Evolutionary conservation across 2,888 invertebrate genomes (phyloP).

Genomic region (Rhingia campestris): DNA sequence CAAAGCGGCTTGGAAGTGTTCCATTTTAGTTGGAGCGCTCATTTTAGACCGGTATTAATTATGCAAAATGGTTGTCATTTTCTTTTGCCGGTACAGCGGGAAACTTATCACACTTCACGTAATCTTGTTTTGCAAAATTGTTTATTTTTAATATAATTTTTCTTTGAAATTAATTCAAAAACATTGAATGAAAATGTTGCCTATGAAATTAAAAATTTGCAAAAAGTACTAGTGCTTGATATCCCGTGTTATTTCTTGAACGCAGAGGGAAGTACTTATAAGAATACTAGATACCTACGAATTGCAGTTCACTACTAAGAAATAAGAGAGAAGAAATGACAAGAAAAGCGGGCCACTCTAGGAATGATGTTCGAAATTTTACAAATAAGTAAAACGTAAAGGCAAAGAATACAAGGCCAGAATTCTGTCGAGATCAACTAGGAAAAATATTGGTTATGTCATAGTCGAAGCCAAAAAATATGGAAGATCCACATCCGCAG

Average conservation of each 20-base stretch:
- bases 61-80: slow-evolving; percentile 19
- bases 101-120: slow-evolving; percentile 25
- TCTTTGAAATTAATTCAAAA: neutral
- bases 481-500: too few species aligned
- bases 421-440: too few species aligned
- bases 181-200: neutral
- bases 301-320: neutral
- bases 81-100: slow-evolving; percentile 29
- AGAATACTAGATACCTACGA: neutral
- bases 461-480: too few species aligned
- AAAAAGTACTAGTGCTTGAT: neutral
- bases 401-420: too few species aligned
- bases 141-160: neutral
- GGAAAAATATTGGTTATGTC: too few species aligned
- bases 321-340: too few species aligned
- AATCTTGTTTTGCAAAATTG: neutral
- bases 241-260: neutral
- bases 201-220: neutral
- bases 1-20: slow-evolving; percentile 97
- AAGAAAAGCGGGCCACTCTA: too few species aligned
- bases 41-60: slow-evolving; percentile 32
- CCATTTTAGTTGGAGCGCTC: slow-evolving; percentile 95
- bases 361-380: too few species aligned
- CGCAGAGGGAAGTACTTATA: neutral
- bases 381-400: too few species aligned